Conservation (phyloP, 2,113 vertebrate genomes). For the Mastomys natalensis region DNA sequence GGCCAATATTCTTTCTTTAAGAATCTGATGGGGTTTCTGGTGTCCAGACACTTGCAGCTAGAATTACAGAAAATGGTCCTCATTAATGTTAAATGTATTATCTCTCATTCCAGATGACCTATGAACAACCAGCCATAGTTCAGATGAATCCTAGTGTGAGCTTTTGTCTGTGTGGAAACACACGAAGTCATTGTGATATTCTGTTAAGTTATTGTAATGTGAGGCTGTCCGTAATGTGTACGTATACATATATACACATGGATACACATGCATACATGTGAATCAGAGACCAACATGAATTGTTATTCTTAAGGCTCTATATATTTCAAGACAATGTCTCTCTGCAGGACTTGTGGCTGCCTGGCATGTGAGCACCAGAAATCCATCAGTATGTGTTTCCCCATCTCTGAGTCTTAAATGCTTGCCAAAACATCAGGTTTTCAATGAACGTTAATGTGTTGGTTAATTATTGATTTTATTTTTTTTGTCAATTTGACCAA, state of each 20-base stretch:
- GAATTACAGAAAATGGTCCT: not conserved
- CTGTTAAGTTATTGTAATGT: no score
- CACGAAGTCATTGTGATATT: no score
- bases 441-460: not conserved
- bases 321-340: not conserved
- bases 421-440: not conserved
- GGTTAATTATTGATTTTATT: not conserved
- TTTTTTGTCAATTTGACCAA: not conserved
- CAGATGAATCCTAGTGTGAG: no score
- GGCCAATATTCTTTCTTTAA: no score
- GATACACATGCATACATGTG: not conserved
- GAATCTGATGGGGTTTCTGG: not conserved
- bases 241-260: no score
- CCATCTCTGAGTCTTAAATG: not conserved
- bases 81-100: conserved; percentile 42
- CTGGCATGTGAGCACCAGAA: not conserved
- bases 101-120: no score
- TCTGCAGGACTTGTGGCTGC: not conserved
- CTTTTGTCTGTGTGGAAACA: no score
- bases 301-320: not conserved
- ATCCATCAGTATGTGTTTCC: not conserved
- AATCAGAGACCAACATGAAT: not conserved
- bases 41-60: not conserved
- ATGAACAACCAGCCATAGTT: no score
- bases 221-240: no score